Base-by-base conservation (phyloP, 1,140 invertebrate species). In the Dendrolimus kikuchii region DNA sequence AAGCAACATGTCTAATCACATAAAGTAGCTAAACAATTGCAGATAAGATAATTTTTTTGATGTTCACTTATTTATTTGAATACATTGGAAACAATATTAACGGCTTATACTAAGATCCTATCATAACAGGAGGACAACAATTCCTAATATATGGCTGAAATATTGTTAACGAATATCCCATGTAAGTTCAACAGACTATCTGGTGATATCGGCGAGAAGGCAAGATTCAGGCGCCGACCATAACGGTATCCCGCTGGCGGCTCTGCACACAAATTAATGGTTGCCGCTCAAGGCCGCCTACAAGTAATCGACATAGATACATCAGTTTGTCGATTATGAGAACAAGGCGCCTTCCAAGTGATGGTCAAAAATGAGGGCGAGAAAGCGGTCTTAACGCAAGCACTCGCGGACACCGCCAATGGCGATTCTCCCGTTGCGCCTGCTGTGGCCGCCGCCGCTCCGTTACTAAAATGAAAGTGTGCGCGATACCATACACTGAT, bases 211-310 rank as follows among this genome's bases (percentile, higher is more conserved):
- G 53, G 60, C 51, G 62, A 69, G 65, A 66, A 65, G 55, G 66
- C 60, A 59, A 80, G 68, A 80, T 80, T 76, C 74, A 81, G 71
- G 66, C 74, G 61, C 68, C 71, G 64, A 53, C 55, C 60, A 53
- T 86, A 86, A 86, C 82, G 82, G 80, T 74, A 81, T 59, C 59
- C 46, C 60, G 68, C 58, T 60, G 71, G 60, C 71, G 70, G 73
- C 75, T 81, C 64, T 74, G 78, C 78, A 81, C 82, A 81, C 80
- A 79, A 82, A 85, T 85, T 83, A 81, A 82, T 81, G 69, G 70
- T 68, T 74, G 65, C 62, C 64, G 74, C 79, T 86, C 82, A 86
- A 86, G 82, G 82, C 82, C 80, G 77, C 77, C 77, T 81, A 74
- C 74, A 72, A 79, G 71, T 71, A 74, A 77, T 82, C 80, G 80